Conservation (phyloP, 2,113 vertebrate genomes). For the Amia ocellicauda region DNA sequence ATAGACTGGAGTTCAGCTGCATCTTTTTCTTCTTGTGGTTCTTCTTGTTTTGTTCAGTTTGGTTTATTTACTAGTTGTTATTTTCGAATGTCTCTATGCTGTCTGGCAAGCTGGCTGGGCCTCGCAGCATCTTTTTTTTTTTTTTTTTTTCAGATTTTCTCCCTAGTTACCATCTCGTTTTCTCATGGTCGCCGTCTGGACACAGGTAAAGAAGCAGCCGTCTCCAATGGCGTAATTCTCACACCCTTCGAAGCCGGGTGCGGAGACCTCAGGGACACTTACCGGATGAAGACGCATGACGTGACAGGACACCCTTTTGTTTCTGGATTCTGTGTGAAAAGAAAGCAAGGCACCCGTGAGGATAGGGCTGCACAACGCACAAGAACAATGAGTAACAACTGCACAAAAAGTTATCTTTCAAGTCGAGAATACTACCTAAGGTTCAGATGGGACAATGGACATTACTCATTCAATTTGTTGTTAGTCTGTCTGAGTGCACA, state of each 20-base stretch:
- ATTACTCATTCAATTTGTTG: no score
- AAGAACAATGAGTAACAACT: background rate
- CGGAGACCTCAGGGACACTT: background rate
- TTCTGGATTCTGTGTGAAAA: constrained; percentile 11
- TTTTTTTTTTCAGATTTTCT: constrained; percentile 10
- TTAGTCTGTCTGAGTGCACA: no score
- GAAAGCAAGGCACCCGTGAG: background rate
- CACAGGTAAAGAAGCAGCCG: background rate
- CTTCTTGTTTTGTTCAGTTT: constrained; percentile 15
- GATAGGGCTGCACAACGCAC: background rate
- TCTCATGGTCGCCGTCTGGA: background rate
- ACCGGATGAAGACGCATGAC: constrained; percentile 17
- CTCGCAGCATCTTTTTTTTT: background rate
- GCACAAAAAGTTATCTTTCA: no score
- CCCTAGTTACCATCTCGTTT: background rate
- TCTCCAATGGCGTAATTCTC: background rate
- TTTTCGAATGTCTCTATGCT: no score
- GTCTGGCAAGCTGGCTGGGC: constrained; percentile 20
- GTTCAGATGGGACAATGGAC: no score
- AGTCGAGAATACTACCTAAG: no score
- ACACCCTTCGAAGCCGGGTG: background rate
- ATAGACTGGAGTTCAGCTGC: background rate
- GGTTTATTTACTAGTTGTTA: no score
- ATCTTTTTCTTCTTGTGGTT: constrained; percentile 31
- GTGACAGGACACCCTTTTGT: constrained; percentile 14